phyloP scores from a whole-genome alignment of 1,140 invertebrate genomes.

The Druon quercuslanigerum region DNA sequence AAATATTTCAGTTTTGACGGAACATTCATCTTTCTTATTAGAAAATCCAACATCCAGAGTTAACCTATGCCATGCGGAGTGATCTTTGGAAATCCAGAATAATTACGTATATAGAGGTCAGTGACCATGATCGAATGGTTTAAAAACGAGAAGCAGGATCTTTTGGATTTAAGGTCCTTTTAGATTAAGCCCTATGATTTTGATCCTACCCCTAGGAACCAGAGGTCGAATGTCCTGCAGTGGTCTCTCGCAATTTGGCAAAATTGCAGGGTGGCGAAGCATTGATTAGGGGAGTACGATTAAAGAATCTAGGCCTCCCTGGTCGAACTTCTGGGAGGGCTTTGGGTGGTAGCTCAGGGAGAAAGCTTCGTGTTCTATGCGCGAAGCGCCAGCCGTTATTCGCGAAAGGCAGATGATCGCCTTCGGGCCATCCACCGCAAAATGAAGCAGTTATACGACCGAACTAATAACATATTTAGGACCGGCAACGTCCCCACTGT shows the following conservation, averaged over 20 bases:
- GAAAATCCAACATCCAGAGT: no score
- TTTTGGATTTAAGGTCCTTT: slow-evolving; percentile 33
- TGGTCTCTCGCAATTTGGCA: slow-evolving; percentile 66
- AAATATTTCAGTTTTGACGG: no score
- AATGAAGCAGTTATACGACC: slow-evolving; percentile 74
- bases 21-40: no score
- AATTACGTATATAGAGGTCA: no score
- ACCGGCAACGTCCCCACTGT: slow-evolving; percentile 55
- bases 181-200: slow-evolving; percentile 64
- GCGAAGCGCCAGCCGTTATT: slow-evolving; percentile 51
- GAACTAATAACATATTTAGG: slow-evolving; percentile 75
- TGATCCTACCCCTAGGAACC: slow-evolving; percentile 42
- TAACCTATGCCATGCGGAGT: no score
- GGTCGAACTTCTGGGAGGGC: slow-evolving; percentile 71
- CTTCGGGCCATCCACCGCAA: slow-evolving; percentile 66
- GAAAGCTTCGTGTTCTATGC: slow-evolving; percentile 49
- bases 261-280: slow-evolving; percentile 68
- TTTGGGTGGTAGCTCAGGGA: slow-evolving; percentile 49
- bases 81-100: no score
- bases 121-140: not conserved
- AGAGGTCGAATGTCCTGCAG: slow-evolving; percentile 55
- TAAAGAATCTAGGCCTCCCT: slow-evolving; percentile 72
- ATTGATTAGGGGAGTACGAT: slow-evolving; percentile 69
- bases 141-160: slow-evolving; percentile 5
- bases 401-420: slow-evolving; percentile 66